phyloP scores from a whole-genome alignment of 2,113 vertebrate species.

The Cygnus atratus region DNA sequence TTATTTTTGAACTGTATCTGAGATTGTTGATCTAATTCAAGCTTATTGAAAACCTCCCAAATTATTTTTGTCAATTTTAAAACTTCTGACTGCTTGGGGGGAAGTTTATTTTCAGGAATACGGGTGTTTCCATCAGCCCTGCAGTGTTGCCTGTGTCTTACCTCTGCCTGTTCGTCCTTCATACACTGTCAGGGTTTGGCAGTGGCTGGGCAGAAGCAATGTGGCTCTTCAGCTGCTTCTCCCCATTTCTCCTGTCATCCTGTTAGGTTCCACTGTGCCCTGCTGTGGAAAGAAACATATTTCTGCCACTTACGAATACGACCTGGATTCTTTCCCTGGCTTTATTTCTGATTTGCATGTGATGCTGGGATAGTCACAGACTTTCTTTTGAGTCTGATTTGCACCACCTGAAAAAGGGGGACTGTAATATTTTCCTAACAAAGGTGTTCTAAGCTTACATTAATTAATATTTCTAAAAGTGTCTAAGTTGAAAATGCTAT shows the following conservation, averaged over 20 bases:
- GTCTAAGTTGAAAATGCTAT: background rate
- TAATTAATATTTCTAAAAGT: background rate
- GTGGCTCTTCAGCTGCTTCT: background rate
- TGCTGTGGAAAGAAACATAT: background rate
- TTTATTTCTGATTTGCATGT: background rate
- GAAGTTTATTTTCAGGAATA: background rate
- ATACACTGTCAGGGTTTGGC: background rate
- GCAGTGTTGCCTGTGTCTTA: background rate
- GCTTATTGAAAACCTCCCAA: background rate
- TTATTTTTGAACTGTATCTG: background rate
- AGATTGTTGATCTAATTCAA: background rate
- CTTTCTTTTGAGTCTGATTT: background rate
- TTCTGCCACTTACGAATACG: background rate
- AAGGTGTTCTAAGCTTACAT: background rate
- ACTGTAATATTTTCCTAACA: background rate
- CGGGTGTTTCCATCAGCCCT: background rate
- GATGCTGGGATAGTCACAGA: background rate
- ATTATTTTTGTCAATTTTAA: background rate
- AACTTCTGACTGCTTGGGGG: fast-evolving
- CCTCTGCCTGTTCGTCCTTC: background rate
- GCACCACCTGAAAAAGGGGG: background rate
- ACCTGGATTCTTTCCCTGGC: background rate
- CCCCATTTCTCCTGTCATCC: background rate
- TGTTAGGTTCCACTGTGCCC: background rate
- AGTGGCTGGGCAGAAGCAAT: background rate